phyloP scores from a whole-genome alignment of 2,113 vertebrate species.

The Cisticola juncidis region DNA sequence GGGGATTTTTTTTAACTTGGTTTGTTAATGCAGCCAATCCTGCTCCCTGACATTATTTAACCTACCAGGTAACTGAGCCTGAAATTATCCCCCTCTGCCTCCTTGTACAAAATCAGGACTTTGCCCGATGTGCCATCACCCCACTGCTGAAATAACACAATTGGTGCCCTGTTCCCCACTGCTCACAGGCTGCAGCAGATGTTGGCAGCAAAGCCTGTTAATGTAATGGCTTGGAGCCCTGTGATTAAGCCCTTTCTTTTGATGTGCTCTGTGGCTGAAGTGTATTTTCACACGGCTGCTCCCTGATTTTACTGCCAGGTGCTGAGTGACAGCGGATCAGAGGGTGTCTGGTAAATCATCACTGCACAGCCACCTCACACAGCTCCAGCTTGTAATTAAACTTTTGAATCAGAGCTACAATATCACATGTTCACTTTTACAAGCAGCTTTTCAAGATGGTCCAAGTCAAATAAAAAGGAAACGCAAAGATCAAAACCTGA shows the following conservation, averaged over 20 bases:
- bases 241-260: not conserved
- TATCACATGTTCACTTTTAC: not conserved
- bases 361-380: not conserved
- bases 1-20: not conserved
- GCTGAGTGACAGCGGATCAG: not conserved
- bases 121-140: not conserved
- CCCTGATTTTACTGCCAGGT: constrained; percentile 31
- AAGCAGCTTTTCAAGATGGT: not conserved
- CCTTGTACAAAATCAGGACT: not conserved
- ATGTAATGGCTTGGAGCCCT: not conserved
- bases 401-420: not conserved
- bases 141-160: not conserved
- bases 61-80: not conserved
- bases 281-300: not conserved
- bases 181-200: not conserved
- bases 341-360: not conserved
- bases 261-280: not conserved
- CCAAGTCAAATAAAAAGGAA: not conserved
- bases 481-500: not conserved
- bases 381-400: not conserved
- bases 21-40: not conserved
- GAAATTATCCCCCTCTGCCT: not conserved
- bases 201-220: not conserved
- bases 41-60: not conserved
- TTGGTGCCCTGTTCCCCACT: not conserved